Percentiles rank a stretch among this genome's conserved stretches.
Conservation (phyloP, 1,140 invertebrate genomes). For the Drosophila pruinosa region DNA sequence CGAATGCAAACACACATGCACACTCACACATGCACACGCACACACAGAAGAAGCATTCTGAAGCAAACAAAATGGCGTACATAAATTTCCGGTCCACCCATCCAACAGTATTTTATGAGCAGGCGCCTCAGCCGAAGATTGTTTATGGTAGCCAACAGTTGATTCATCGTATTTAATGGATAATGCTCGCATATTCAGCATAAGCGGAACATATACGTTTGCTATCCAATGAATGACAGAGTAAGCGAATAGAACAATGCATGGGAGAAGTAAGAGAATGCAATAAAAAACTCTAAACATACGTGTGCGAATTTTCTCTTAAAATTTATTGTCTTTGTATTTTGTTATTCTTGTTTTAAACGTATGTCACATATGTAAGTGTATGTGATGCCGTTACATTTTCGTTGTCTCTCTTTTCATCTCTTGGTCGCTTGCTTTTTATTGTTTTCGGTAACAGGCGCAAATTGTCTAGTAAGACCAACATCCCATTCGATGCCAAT, state of each 20-base stretch:
- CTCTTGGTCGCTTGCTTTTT: not conserved
- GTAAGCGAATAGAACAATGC: not conserved
- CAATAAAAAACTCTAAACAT: constrained; percentile 26
- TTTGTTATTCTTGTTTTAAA: constrained; percentile 19
- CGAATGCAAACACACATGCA: constrained; percentile 35
- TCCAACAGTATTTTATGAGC: constrained; percentile 66
- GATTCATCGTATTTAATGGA: constrained; percentile 79
- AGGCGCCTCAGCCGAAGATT: constrained; percentile 63
- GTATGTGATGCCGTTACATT: constrained; percentile 13
- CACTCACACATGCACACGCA: constrained; percentile 1
- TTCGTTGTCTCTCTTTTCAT: not conserved
- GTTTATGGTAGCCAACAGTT: constrained; percentile 74
- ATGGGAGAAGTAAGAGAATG: not conserved
- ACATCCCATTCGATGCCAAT: constrained; percentile 17
- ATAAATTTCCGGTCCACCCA: constrained; percentile 70
- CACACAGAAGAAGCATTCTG: constrained; percentile 9
- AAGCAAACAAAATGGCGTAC: constrained; percentile 64
- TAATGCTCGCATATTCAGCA: constrained; percentile 69
- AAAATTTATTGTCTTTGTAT: constrained; percentile 46
- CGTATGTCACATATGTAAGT: no score
- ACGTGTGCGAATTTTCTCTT: constrained; percentile 28
- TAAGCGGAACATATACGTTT: constrained; percentile 43
- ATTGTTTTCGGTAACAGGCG: constrained; percentile 25
- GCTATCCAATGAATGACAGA: not conserved
- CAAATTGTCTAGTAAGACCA: constrained; percentile 2